Evolutionary conservation across 2,797 vertebrate genomes (phyloP).

Genomic region (Bucorvus abyssinicus): DNA sequence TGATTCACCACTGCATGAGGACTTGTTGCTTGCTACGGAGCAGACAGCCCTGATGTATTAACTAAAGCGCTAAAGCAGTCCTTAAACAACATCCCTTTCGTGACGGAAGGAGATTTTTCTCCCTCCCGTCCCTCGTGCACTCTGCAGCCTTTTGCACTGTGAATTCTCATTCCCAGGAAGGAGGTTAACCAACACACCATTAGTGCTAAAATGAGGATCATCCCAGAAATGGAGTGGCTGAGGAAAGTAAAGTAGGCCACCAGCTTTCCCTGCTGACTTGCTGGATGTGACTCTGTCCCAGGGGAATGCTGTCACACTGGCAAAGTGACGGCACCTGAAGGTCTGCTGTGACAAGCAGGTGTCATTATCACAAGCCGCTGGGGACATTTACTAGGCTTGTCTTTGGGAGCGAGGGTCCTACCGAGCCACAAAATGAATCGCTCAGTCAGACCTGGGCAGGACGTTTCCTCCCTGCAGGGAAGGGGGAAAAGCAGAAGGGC

Average conservation of each 20-base stretch:
- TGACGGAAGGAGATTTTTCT: not conserved
- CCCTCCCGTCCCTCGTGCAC: fast-evolving
- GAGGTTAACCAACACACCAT: not conserved
- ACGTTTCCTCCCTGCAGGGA: not conserved
- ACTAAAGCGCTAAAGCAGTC: not conserved
- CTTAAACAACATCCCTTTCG: not conserved
- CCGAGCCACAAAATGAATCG: not conserved
- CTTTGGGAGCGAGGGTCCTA: not conserved
- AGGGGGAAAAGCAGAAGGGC: not conserved
- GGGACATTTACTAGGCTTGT: not conserved
- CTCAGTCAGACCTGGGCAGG: fast-evolving
- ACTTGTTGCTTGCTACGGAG: not conserved
- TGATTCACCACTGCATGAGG: not conserved
- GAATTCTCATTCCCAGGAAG: not conserved
- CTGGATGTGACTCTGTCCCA: not conserved
- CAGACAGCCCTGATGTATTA: not conserved
- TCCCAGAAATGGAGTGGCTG: not conserved
- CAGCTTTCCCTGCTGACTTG: not conserved
- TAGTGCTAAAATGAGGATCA: not conserved
- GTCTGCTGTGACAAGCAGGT: not conserved
- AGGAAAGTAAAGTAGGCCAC: slow-evolving; percentile 5
- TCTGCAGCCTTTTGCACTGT: not conserved
- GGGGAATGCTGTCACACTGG: not conserved
- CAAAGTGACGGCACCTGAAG: not conserved
- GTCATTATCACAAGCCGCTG: fast-evolving